phyloP scores from a whole-genome alignment of 2,797 vertebrate genomes.

The Hyperoplus lanceolatus region DNA sequence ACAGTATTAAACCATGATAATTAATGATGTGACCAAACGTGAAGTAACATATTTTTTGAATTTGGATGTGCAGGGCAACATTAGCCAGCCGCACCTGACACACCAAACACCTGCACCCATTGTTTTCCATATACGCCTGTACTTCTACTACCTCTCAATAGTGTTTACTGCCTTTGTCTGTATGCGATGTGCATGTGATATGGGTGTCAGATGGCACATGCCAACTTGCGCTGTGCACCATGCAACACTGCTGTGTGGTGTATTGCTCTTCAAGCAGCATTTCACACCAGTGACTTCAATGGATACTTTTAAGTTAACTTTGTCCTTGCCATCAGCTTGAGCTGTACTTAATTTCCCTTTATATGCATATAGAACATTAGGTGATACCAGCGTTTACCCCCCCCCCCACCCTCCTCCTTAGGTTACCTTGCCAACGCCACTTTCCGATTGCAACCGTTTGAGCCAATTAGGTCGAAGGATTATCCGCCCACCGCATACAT shows the following conservation, averaged over 20 bases:
- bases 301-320: background rate
- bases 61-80: background rate
- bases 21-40: background rate
- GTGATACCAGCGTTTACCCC: constrained; percentile 21
- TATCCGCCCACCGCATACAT: constrained; percentile 52
- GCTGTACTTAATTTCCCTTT: background rate
- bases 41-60: too few relatives aligned
- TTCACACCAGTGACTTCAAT: background rate
- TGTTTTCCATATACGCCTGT: background rate
- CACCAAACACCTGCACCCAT: constrained; percentile 1
- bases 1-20: background rate
- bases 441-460: constrained; percentile 41
- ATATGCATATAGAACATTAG: constrained; percentile 1
- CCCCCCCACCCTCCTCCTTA: background rate
- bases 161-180: background rate
- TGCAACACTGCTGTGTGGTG: background rate
- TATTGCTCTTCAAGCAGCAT: background rate
- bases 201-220: background rate
- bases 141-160: background rate
- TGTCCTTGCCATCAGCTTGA: background rate
- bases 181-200: background rate
- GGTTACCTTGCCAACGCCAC: constrained; percentile 38
- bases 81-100: background rate
- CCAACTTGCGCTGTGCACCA: background rate
- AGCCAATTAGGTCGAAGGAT: constrained; percentile 59